These are phyloP conservation scores for Aproaerema taeniolella DNA, from an alignment of 2,888 invertebrate genomes.

Conservation along the genomic window DNA sequence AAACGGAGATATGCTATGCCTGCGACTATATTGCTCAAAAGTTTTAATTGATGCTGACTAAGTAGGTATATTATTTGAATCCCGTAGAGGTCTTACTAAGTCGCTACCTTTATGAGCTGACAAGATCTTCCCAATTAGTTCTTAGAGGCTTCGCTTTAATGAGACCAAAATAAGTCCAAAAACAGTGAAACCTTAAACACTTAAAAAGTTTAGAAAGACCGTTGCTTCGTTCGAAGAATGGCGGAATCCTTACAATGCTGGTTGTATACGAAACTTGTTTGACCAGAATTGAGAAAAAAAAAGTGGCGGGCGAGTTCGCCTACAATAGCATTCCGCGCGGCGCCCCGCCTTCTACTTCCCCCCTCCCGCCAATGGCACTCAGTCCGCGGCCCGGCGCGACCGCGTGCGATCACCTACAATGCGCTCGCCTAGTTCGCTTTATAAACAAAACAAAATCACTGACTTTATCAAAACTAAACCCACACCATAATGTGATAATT, in stretches of 20 bases:
- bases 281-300: slow-evolving; percentile 71
- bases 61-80: too few relatives aligned
- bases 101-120: too few relatives aligned
- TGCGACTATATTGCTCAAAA: too few relatives aligned
- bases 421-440: slow-evolving; percentile 34
- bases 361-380: slow-evolving; percentile 28
- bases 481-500: slow-evolving; percentile 16
- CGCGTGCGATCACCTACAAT: slow-evolving; percentile 44
- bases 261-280: slow-evolving; percentile 77
- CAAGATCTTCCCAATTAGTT: too few relatives aligned
- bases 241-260: slow-evolving; percentile 76
- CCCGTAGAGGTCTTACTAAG: too few relatives aligned
- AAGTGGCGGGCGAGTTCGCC: slow-evolving; percentile 76
- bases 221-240: slow-evolving; percentile 66
- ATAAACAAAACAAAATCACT: slow-evolving; percentile 43
- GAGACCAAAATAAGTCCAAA: slow-evolving; percentile 10
- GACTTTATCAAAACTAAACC: slow-evolving; percentile 28
- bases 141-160: too few relatives aligned
- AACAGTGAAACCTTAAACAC: slow-evolving; percentile 41
- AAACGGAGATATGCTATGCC: too few relatives aligned
- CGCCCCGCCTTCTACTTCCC: slow-evolving; percentile 34
- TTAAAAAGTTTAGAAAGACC: slow-evolving; percentile 58
- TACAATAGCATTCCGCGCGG: slow-evolving; percentile 73
- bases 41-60: too few relatives aligned
- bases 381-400: slow-evolving; percentile 60